Evolutionary conservation across 2,113 vertebrate species (phyloP), one percentile per base, ranked within the genome.

Genomic region (Vidua chalybeata): DNA sequence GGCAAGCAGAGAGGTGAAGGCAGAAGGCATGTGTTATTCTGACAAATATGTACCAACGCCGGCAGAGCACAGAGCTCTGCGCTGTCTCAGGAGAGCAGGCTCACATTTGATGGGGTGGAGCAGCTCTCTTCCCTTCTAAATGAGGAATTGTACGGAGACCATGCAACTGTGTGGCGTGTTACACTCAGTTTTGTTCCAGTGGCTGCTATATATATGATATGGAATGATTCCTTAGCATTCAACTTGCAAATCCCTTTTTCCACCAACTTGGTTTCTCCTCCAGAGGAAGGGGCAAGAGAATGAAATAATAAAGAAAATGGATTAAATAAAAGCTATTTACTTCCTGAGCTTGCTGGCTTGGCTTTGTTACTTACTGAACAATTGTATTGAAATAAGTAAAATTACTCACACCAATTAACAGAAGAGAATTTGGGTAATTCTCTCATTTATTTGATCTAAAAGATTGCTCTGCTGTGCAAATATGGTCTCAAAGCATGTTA

Each of bases 121-220:
- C 20, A 35, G 63, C 61, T 74, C 75, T 18, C 15, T 24, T 13
- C 51, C 15, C 56, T 7, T 21, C 43, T 14, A 17, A 79, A 51
- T 1, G 15, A 64, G 7, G 51, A 43, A 41, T 1, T 15, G 33
- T 4, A 33, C 33, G 2, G 10, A 80, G 35, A 55, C 2, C 1
- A 0, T 5, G 35, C 56, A 59, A 35, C 16, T 0, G 0, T 10
- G 30, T 4, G 4, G 11, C 4, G 11, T 1, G 7, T 5, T 49
- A 23, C 2, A 4, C 43, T 30, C 51, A 4, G 6, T 35, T 75
- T 41, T 54, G 7, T 62, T 89, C 46, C 68, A 37, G 43, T 21
- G 20, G 7, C 39, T 67, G 43, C 37, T 51, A 13, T 4, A 23
- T 3, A 14, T 3, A 24, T 15, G 33, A 58, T 6, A 39, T 2